Percentiles rank a stretch among this genome's conserved stretches.
These are phyloP conservation scores for Palythoa caribaeorum DNA, from an alignment of 92 coral and sea anemone genomes.

Conservation along the genomic window DNA sequence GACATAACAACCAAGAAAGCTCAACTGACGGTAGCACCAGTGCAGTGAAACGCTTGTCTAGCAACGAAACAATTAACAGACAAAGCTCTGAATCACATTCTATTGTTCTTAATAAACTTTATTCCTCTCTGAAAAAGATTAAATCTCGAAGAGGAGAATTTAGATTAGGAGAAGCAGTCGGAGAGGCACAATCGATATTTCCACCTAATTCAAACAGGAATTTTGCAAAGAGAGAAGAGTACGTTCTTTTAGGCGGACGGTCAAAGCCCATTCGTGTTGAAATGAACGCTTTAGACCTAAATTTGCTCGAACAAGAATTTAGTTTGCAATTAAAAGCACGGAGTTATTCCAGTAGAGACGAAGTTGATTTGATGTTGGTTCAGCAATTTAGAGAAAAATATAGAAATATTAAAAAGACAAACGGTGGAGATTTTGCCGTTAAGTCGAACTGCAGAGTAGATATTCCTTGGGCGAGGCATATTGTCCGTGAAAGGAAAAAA, in stretches of 20 bases:
- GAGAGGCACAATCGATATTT: conserved; percentile 49
- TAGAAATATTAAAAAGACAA: conserved; percentile 34
- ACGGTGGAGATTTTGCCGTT: conserved; percentile 10
- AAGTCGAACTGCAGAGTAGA: conserved; percentile 55
- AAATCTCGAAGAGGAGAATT: conserved; percentile 70
- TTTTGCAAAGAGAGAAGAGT: conserved; percentile 73
- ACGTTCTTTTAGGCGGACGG: conserved; percentile 80
- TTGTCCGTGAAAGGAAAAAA: conserved; percentile 43
- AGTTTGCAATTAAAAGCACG: conserved; percentile 74
- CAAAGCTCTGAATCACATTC: conserved; percentile 52
- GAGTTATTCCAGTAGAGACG: conserved; percentile 54
- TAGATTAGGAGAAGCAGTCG: conserved; percentile 33
- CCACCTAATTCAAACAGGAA: conserved; percentile 45
- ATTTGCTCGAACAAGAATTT: conserved; percentile 80
- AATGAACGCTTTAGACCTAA: conserved; percentile 68
- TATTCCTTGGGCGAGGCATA: conserved; percentile 91
- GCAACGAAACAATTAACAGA: conserved; percentile 52
- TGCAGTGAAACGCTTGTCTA: conserved; percentile 31
- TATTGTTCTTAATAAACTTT: conserved; percentile 79
- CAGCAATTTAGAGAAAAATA: conserved; percentile 73
- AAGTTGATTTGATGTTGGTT: conserved; percentile 71
- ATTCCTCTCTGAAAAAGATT: conserved; percentile 78
- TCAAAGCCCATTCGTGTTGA: conserved; percentile 86
- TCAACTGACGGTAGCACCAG: conserved; percentile 31
- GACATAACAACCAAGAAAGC: conserved; percentile 2